These are phyloP conservation scores for Eciton burchellii DNA, from an alignment of 1,140 invertebrate genomes.

Conservation along the genomic window DNA sequence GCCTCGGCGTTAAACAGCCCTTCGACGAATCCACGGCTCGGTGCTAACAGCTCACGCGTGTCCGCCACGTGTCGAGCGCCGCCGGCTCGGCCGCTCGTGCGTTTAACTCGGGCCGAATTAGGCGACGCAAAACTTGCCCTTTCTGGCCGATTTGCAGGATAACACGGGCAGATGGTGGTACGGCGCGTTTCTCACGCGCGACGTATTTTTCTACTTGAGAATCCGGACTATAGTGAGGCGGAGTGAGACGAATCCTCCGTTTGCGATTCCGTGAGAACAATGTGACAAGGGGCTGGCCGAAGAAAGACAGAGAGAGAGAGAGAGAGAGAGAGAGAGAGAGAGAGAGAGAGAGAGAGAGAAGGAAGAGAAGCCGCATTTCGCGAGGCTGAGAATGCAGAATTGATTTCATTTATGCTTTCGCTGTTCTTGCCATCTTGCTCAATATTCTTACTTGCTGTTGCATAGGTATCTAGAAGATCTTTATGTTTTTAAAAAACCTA, in stretches of 20 bases:
- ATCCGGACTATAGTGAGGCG: not conserved
- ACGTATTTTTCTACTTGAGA: constrained; percentile 50
- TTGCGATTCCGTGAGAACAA: constrained; percentile 19
- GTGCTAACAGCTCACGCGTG: constrained; percentile 77
- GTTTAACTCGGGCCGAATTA: constrained; percentile 75
- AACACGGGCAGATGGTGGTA: constrained; percentile 66
- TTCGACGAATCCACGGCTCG: constrained; percentile 22
- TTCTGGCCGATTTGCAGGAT: constrained; percentile 64
- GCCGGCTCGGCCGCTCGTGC: constrained; percentile 58
- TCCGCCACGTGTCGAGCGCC: constrained; percentile 72
- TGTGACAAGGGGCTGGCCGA: constrained; percentile 4
- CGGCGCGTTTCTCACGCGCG: constrained; percentile 45
- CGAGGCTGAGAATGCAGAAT: too few species aligned
- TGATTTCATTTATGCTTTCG: too few species aligned
- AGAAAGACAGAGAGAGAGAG: not conserved
- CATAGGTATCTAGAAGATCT: too few species aligned
- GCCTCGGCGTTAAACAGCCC: constrained; percentile 22
- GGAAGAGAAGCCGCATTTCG: too few species aligned
- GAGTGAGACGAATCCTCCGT: constrained; percentile 33
- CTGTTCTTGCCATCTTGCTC: too few species aligned
- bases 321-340: not conserved
- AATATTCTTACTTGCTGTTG: too few species aligned
- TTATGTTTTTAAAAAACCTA: too few species aligned
- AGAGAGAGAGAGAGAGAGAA: too few species aligned
- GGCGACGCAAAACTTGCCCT: constrained; percentile 58